Percentiles rank a stretch among this genome's conserved stretches.
These are phyloP conservation scores for Chlorops oryzae DNA, from an alignment of 1,140 invertebrate species.

Conservation along the genomic window DNA sequence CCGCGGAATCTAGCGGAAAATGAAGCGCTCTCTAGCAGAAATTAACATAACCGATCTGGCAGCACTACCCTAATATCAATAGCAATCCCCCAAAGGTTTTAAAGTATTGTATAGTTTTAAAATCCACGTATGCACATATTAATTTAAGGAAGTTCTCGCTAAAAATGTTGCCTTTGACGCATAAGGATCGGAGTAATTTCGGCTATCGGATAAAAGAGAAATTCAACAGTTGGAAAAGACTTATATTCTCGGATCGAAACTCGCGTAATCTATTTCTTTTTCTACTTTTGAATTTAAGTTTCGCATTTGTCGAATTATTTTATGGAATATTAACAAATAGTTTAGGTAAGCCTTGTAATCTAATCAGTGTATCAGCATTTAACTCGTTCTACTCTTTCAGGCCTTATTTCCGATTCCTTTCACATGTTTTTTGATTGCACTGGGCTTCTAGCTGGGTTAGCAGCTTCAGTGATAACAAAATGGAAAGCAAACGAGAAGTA, in stretches of 20 bases:
- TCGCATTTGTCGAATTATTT: conserved; percentile 92
- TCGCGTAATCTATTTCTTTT: conserved; percentile 95
- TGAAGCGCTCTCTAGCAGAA: too few species aligned
- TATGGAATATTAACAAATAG: conserved; percentile 97
- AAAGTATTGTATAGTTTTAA: too few species aligned
- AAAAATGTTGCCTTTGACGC: conserved; percentile 60
- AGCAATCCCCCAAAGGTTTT: too few species aligned
- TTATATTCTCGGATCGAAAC: conserved; percentile 88
- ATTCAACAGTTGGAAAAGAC: conserved; percentile 67
- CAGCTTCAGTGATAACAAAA: conserved; percentile 84
- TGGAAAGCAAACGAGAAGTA: conserved; percentile 92
- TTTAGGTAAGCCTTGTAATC: conserved; percentile 57
- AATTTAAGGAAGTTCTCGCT: neutral
- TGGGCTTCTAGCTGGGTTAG: conserved; percentile 85
- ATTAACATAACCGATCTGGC: too few species aligned
- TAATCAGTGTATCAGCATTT: neutral
- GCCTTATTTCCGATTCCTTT: conserved; percentile 96
- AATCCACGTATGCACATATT: too few species aligned
- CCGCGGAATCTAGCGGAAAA: too few species aligned
- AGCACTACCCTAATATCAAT: too few species aligned
- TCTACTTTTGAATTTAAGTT: conserved; percentile 85
- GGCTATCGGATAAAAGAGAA: conserved; percentile 64
- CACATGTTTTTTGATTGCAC: conserved; percentile 99
- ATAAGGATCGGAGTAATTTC: conserved; percentile 65
- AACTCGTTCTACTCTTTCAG: conserved; percentile 44